These are phyloP conservation scores for Panulirus ornatus DNA, from an alignment of 1,140 invertebrate species.

Conservation along the genomic window DNA sequence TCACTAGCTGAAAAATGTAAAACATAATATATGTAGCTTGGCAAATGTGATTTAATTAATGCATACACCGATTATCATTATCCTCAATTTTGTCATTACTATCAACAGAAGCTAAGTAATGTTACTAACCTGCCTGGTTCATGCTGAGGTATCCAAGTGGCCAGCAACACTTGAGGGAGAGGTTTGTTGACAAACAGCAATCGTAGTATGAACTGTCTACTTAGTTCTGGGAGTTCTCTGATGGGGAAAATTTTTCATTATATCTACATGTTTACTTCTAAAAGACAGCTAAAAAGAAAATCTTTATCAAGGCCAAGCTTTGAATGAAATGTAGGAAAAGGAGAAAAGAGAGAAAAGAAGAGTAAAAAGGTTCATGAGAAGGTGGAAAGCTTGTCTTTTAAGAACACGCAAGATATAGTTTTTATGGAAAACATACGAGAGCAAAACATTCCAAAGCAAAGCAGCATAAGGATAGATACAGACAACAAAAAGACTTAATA, in stretches of 20 bases:
- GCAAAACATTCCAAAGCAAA: neutral
- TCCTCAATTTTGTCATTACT: neutral
- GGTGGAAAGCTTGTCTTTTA: neutral
- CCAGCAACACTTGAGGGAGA: slow-evolving; percentile 61
- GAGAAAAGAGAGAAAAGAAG: neutral
- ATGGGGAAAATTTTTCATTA: neutral
- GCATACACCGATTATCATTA: neutral
- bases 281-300: neutral
- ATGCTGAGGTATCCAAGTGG: slow-evolving; percentile 70
- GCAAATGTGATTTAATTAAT: no score
- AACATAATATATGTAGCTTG: no score
- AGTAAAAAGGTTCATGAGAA: no score
- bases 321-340: neutral
- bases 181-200: slow-evolving; percentile 67
- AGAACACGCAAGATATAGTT: neutral
- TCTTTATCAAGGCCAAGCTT: neutral
- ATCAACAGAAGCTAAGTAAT: neutral
- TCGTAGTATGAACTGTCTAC: slow-evolving; percentile 63
- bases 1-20: no score
- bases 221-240: slow-evolving; percentile 66
- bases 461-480: neutral
- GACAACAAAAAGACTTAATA: neutral
- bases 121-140: slow-evolving; percentile 63
- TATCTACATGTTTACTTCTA: neutral
- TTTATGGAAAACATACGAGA: neutral